These are phyloP conservation scores for Chelon auratus DNA, from an alignment of 2,797 vertebrate species.

Conservation along the genomic window DNA sequence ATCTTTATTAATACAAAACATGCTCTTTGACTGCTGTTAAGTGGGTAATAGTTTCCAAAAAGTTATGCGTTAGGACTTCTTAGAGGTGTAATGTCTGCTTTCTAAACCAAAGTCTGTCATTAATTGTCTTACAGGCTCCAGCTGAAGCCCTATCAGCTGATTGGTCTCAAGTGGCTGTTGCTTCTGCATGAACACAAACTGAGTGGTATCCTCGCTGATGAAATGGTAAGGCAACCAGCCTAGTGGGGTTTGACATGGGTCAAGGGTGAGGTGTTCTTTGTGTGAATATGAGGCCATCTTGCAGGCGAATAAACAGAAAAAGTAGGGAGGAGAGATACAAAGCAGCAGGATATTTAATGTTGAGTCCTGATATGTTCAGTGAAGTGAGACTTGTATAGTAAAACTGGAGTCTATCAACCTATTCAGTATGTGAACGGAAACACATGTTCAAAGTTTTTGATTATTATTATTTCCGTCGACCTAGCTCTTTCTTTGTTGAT, in stretches of 20 bases:
- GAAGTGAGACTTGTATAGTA: slow-evolving; percentile 9
- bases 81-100: too few species aligned
- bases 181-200: slow-evolving; percentile 93
- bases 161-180: slow-evolving; percentile 96
- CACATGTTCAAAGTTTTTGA: slow-evolving; percentile 14
- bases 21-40: too few species aligned
- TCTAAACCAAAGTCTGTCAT: too few species aligned
- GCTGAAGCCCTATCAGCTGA: slow-evolving; percentile 95
- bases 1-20: too few species aligned
- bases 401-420: slow-evolving; percentile 7
- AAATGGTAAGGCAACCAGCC: slow-evolving; percentile 90
- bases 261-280: background rate
- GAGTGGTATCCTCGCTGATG: slow-evolving; percentile 97
- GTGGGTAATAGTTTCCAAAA: background rate
- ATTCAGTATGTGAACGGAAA: background rate
- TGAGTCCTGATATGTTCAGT: background rate
- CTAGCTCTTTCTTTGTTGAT: background rate
- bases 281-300: background rate
- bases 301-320: slow-evolving; percentile 29
- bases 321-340: background rate
- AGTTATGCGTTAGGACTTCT: too few species aligned
- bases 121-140: slow-evolving; percentile 82
- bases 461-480: background rate
- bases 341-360: background rate
- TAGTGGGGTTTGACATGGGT: background rate